Base-by-base conservation (phyloP, 30 jellyfish, hydroid and myxozoan species). In the Aurelia sp. region DNA sequence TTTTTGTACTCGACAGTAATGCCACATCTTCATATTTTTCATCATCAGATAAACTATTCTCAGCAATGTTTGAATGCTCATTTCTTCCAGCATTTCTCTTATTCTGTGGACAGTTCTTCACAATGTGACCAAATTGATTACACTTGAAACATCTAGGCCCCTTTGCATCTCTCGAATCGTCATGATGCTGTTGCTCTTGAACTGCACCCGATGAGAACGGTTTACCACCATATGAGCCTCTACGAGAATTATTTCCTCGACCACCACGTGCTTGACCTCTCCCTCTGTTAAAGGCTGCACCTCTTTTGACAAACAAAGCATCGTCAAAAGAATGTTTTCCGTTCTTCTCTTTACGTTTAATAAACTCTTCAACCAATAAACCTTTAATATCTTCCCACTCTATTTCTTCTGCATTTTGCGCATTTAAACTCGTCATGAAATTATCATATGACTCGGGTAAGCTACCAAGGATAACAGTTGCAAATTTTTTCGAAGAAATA, bases 71-170 rank as follows among this genome's bases (percentile, higher is more conserved):
- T 16, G 84, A 82, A 58, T 67, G 91, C 73, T 64, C 91, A 80
- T 63, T 47, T 58, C 19, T 82, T 82, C 41, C 91, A 35, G 72
- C 60, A 70, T 67, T 35, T 82, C 65, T 82, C 75, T 20, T 82
- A 41, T 84, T 73, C 67, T 70, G 93, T 61, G 93, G 88, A 72
- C 81, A 84, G 24, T 71, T 57, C 38, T 82, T 67, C 20, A 60
- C 67, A 16, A 50, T 70, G 51, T 67, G 84, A 53, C 92, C 93
- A 84, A 70, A 52, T 58, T 58, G 71, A 82, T 84, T 72, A 44
- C 93, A 84, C 77, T 72, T 63, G 63, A 72, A 84, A 84, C 93
- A 84, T 44, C 62, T 61, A 22, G 87, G 86, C 73, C 93, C 88
- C 20, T 38, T 72, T 50, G 63, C 81, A n/a, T 59, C 86, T 71